A percentile compares a stretch with the other conserved stretches of the same genome.
Conservation (phyloP, 2,113 vertebrate species). For the Drymodes brunneopygia region DNA sequence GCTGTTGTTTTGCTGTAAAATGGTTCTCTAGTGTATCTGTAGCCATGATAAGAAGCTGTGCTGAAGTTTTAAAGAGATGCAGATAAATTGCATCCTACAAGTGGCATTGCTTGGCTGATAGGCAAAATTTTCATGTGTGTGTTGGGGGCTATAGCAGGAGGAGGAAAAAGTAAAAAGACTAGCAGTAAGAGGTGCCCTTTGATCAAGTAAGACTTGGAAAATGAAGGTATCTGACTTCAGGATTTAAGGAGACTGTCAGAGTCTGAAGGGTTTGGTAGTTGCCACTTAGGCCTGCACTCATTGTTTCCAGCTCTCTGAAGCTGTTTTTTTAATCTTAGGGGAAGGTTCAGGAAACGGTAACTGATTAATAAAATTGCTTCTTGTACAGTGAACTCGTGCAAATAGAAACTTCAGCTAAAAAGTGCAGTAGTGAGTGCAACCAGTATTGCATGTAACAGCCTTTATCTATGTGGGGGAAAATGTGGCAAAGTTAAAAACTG, state of each 20-base stretch:
- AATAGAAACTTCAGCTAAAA: slow-evolving; percentile 8
- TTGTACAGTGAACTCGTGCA: not conserved
- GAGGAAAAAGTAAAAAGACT: not conserved
- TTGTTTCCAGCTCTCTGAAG: not conserved
- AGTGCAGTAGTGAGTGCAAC: not conserved
- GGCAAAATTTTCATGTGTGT: not conserved
- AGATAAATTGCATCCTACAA: not conserved
- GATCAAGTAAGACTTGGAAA: not conserved
- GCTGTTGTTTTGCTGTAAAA: not conserved
- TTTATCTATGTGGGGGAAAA: not conserved
- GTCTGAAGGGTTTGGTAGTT: not conserved
- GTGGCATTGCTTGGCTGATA: not conserved
- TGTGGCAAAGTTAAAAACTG: not conserved
- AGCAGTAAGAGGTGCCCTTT: not conserved
- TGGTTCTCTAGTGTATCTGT: not conserved
- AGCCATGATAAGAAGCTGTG: not conserved
- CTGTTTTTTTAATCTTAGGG: slow-evolving; percentile 10
- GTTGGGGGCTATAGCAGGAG: not conserved
- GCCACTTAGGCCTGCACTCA: not conserved
- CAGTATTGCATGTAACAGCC: not conserved
- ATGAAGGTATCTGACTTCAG: not conserved
- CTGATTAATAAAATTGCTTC: slow-evolving; percentile 39
- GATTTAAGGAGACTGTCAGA: not conserved
- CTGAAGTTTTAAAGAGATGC: not conserved
- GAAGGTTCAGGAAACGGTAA: slow-evolving; percentile 39